phyloP scores from a whole-genome alignment of 2,888 invertebrate species.

The Patella caerulea region DNA sequence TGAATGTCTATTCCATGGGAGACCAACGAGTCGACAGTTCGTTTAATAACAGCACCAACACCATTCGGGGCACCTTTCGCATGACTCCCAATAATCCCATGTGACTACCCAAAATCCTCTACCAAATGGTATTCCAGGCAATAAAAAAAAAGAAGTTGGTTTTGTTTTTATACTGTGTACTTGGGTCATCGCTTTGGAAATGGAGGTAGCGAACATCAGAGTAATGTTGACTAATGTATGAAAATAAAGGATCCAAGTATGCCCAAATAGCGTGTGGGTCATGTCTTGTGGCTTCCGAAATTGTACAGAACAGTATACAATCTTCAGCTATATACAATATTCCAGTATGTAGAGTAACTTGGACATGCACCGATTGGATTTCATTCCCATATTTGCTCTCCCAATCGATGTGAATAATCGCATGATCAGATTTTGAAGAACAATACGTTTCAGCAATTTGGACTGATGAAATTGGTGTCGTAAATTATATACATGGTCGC shows the following conservation, averaged over 20 bases:
- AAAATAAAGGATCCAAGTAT: constrained; percentile 59
- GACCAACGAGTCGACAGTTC: constrained; percentile 52
- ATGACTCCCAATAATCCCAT: constrained; percentile 66
- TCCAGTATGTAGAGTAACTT: constrained; percentile 64
- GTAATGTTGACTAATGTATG: constrained; percentile 14
- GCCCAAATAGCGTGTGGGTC: constrained; percentile 67
- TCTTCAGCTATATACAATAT: constrained; percentile 53
- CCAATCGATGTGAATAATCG: constrained; percentile 61
- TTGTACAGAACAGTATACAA: constrained; percentile 48
- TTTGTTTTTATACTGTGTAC: too few species aligned
- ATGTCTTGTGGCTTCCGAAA: constrained; percentile 61
- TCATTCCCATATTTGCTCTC: constrained; percentile 51
- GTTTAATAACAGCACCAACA: constrained; percentile 56
- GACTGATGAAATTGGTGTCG: constrained; percentile 32
- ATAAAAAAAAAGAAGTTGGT: too few species aligned
- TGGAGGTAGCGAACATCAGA: too few species aligned
- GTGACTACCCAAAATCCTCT: constrained; percentile 48
- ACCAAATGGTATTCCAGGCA: constrained; percentile 28
- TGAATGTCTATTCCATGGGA: constrained; percentile 27
- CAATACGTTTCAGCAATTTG: constrained; percentile 38
- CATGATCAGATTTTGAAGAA: constrained; percentile 30
- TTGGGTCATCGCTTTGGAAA: too few species aligned
- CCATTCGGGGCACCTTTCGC: constrained; percentile 65
- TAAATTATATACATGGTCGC: constrained; percentile 37
- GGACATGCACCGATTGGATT: constrained; percentile 36